Conservation (phyloP, 2,888 invertebrate genomes). For the Rhopalosiphum nymphaeae region DNA sequence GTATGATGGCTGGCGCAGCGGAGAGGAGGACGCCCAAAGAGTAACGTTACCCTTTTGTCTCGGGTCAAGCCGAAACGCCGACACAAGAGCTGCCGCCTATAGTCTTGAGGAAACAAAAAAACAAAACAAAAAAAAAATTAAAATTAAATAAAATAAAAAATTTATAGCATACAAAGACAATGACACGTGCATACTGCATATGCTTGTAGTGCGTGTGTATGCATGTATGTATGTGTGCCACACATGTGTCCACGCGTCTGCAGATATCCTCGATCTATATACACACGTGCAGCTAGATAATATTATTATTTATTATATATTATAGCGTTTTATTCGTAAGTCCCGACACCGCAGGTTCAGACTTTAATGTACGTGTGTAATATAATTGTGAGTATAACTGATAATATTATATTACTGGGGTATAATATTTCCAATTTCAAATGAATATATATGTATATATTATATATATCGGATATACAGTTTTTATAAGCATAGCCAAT, state of each 20-base stretch:
- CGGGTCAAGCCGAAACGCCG: constrained; percentile 61
- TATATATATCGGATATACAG: neutral
- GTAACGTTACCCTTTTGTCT: constrained; percentile 61
- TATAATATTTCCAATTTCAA: neutral
- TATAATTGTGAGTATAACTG: neutral
- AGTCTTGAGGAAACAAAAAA: constrained; percentile 4
- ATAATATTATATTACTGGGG: neutral
- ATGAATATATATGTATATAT: neutral
- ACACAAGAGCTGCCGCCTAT: constrained; percentile 45
- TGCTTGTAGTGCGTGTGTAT: neutral
- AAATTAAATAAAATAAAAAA: constrained; percentile 18
- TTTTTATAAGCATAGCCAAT: no score
- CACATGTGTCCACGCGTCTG: neutral
- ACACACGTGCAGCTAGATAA: constrained; percentile 7
- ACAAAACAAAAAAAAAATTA: neutral
- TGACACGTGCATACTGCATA: constrained; percentile 17
- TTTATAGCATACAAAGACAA: constrained; percentile 21
- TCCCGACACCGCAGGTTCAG: neutral
- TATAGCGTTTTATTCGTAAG: neutral
- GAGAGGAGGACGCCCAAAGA: constrained; percentile 43
- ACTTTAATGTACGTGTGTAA: neutral
- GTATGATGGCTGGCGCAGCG: neutral
- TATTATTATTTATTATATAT: neutral
- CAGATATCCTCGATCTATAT: constrained; percentile 8
- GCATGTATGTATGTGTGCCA: neutral